These are phyloP conservation scores for Spermophilus dauricus DNA, from an alignment of 2,113 vertebrate genomes.

Conservation along the genomic window DNA sequence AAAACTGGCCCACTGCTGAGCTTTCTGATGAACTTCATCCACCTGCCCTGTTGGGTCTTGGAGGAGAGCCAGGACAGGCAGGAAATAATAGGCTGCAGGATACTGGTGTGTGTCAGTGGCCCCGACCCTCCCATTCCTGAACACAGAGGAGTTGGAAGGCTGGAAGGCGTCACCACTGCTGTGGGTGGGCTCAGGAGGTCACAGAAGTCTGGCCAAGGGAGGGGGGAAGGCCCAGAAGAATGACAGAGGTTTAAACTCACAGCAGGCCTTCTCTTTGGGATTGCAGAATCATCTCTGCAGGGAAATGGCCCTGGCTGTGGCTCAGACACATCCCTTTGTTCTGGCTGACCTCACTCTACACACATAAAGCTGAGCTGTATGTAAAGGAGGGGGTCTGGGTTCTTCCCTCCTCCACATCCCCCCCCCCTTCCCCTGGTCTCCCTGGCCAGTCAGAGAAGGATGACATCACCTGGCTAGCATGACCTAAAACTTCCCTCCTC, in stretches of 20 bases:
- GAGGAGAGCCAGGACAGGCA: conserved; percentile 89
- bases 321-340: conserved; percentile 83
- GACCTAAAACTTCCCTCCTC: conserved; percentile 80
- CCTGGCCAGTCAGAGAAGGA: neutral
- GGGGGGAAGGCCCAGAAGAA: neutral
- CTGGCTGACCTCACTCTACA: conserved; percentile 74
- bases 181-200: conserved; percentile 78
- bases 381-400: conserved; percentile 1
- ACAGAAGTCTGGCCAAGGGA: conserved; percentile 64
- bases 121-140: conserved; percentile 94
- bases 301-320: conserved; percentile 79
- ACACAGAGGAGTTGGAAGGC: conserved; percentile 88
- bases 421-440: neutral
- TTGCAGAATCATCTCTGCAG: conserved; percentile 62
- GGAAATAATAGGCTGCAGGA: conserved; percentile 95
- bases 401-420: conserved; percentile 14
- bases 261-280: conserved; percentile 62
- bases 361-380: conserved; percentile 41
- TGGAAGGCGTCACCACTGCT: conserved; percentile 79
- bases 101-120: conserved; percentile 92
- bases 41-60: conserved; percentile 92
- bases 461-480: conserved; percentile 78
- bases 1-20: conserved; percentile 90
- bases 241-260: conserved; percentile 80
- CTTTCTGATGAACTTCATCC: conserved; percentile 92